Percentiles rank a stretch among this genome's conserved stretches.
phyloP scores from a whole-genome alignment of 2,888 invertebrate species.

The Tetragonisca angustula region DNA sequence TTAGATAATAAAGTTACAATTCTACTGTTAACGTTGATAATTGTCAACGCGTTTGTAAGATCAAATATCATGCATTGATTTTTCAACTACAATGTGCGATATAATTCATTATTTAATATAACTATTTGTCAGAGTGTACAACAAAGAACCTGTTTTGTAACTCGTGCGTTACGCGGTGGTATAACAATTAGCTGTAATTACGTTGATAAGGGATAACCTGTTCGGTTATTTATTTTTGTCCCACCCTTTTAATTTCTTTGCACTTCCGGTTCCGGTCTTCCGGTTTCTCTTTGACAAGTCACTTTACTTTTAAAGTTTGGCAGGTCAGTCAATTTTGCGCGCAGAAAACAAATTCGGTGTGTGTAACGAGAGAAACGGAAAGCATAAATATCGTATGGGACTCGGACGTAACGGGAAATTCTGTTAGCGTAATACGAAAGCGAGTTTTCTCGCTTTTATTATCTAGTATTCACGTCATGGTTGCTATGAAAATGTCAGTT shows the following conservation, averaged over 20 bases:
- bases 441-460: slow-evolving; percentile 60
- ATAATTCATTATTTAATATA: background rate
- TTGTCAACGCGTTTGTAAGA: background rate
- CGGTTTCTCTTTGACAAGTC: slow-evolving; percentile 70
- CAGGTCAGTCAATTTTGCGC: slow-evolving; percentile 49
- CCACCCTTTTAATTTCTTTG: slow-evolving; percentile 55
- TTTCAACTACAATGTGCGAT: background rate
- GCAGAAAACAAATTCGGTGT: slow-evolving; percentile 49
- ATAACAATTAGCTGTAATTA: background rate
- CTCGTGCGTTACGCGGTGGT: background rate
- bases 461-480: slow-evolving; percentile 61
- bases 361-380: slow-evolving; percentile 43
- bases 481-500: slow-evolving; percentile 76
- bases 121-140: background rate
- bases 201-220: slow-evolving; percentile 13
- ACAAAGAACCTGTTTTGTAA: background rate
- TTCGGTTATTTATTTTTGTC: slow-evolving; percentile 52
- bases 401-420: slow-evolving; percentile 24
- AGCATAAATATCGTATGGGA: slow-evolving; percentile 25
- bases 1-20: background rate
- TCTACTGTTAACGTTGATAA: background rate
- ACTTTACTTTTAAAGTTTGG: slow-evolving; percentile 71
- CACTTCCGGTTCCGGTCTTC: slow-evolving; percentile 69
- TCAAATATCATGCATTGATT: background rate
- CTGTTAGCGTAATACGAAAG: slow-evolving; percentile 44